phyloP scores from a whole-genome alignment of 2,113 vertebrate genomes.

The Oostethus manadensis region DNA sequence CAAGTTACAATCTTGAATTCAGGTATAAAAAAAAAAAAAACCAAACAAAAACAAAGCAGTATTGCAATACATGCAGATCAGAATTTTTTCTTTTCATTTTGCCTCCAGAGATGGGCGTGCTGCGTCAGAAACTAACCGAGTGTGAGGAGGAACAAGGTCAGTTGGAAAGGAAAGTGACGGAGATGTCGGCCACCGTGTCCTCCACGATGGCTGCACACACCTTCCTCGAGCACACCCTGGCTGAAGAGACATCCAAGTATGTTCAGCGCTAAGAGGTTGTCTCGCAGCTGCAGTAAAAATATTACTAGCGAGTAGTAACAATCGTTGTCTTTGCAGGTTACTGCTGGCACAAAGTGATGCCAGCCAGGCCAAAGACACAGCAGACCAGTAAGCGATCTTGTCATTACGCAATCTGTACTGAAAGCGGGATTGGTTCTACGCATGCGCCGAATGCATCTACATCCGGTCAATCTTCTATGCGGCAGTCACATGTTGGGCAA shows the following conservation, averaged over 20 bases:
- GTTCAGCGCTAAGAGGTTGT: background rate
- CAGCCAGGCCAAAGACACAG: conserved; percentile 50
- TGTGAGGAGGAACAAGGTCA: conserved; percentile 57
- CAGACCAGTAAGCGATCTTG: conserved; percentile 46
- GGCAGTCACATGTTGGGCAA: too few relatives aligned
- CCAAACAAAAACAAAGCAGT: background rate
- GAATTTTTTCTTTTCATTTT: background rate
- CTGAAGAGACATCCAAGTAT: conserved; percentile 65
- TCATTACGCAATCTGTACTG: too few relatives aligned
- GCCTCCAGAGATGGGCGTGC: conserved; percentile 67
- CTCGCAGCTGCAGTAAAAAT: too few relatives aligned
- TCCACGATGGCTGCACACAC: conserved; percentile 72
- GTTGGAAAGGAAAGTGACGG: conserved; percentile 61
- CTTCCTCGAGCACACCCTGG: conserved; percentile 70
- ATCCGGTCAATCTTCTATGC: too few relatives aligned
- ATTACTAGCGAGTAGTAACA: too few relatives aligned
- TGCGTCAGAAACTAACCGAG: conserved; percentile 65
- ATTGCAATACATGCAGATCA: too few relatives aligned
- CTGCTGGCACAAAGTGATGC: conserved; percentile 63
- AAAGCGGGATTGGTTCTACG: too few relatives aligned
- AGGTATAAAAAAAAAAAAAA: conserved; percentile 65
- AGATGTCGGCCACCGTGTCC: conserved; percentile 69
- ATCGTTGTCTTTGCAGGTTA: conserved; percentile 40
- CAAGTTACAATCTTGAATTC: conserved; percentile 69
- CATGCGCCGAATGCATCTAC: too few relatives aligned